Percentiles rank a stretch among this genome's conserved stretches.
Conservation (phyloP, 2,113 vertebrate genomes). For the Hippocampus guttulatus region DNA sequence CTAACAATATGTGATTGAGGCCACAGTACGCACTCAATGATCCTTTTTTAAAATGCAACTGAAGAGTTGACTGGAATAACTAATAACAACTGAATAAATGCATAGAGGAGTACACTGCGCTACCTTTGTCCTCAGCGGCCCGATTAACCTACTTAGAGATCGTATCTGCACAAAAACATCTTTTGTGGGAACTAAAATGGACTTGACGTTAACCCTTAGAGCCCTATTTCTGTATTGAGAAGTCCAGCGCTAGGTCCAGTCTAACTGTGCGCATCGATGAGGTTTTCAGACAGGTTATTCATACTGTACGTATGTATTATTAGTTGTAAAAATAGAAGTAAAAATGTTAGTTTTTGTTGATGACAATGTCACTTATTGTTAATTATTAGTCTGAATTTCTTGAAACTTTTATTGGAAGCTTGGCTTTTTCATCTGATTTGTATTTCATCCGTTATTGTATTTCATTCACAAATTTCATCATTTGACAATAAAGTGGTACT, state of each 20-base stretch:
- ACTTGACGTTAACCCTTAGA: neutral
- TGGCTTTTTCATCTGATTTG: neutral
- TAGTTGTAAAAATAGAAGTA: neutral
- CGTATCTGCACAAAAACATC: neutral
- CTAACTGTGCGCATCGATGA: too few species aligned
- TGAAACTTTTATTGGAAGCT: neutral
- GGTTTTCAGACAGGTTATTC: too few species aligned
- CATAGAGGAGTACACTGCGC: neutral
- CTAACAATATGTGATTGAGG: too few species aligned
- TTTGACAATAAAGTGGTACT: too few species aligned
- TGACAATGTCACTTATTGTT: too few species aligned
- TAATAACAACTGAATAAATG: neutral
- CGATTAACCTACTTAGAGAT: neutral
- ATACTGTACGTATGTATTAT: neutral
- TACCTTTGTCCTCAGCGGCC: neutral
- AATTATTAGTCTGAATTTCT: neutral
- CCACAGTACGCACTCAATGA: too few species aligned
- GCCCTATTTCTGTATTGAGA: neutral
- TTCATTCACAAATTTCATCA: too few species aligned
- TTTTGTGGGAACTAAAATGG: neutral
- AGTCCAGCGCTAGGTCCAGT: too few species aligned
- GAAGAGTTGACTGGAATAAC: constrained; percentile 1
- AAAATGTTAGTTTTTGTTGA: neutral
- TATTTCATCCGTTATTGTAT: too few species aligned
- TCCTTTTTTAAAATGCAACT: constrained; percentile 27